Evolutionary conservation across 2,888 invertebrate genomes (phyloP), one percentile per base, ranked within the genome.

Genomic region (Steinernema hermaphroditum): DNA sequence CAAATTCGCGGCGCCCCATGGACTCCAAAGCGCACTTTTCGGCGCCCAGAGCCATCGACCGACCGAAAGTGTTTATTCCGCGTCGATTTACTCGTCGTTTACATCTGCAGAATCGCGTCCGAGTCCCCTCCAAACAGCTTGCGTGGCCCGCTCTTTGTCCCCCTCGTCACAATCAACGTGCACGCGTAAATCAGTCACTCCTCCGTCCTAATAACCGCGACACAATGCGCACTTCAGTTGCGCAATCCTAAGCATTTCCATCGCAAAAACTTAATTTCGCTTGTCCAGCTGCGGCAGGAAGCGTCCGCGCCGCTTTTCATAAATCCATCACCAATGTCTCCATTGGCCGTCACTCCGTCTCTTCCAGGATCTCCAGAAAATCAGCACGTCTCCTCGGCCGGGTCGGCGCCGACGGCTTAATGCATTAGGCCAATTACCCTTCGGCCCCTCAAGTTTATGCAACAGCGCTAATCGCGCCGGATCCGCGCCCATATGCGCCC

Each of bases 401-500:
- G 37, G 12, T 37, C 4, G 37, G 37, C 37, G 6, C 37, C 37
- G 37, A 8, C 37, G 37, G 37, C 37, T 37, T 37, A 54, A 22
- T 54, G 54, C 54, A 27, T 54, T 27, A 22, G 24, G 54, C 54
- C 27, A 54, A 54, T 54, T 54, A 54, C 54, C 27, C 54, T 12
- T 19, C 12, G 22, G 24, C 54, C 24, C 24, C 54, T 22, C 54
- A 22, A 54, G 54, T 54, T 54, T 54, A 37, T 46, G 46, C 46
- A 46, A 46, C 46, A 46, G 4, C 46, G 46, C 54, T 54, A 54
- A 54, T 54, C 54, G 54, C 54, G n/a, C 9, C 22, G n/a, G 24
- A 54, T 54, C 54, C 54, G 24, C 54, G 8, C 37, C 54, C 54
- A 54, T 22, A 54, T 54, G 54, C 54, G 54, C 54, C 27, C 54